Base-by-base conservation (phyloP, 2,888 invertebrate species). In the Poecilus cupreus region DNA sequence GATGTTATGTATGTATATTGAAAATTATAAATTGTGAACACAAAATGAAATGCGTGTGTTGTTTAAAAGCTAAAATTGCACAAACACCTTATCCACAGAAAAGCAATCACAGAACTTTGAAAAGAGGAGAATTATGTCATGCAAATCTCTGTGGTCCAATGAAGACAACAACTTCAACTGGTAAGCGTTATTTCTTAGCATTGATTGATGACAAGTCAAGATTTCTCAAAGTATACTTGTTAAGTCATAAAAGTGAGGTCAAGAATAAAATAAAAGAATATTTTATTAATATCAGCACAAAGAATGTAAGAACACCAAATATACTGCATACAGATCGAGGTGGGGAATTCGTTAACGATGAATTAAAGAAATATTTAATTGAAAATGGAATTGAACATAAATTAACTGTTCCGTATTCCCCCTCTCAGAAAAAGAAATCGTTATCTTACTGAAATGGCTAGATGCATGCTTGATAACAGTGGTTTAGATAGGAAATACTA, bases 181-280 rank as follows among this genome's bases (percentile, higher is more conserved):
- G 83, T 8, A 85, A 85, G 46, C 80, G 84, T 10, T 86, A 85
- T 76, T 32, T 87, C 0, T 6, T 87, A 2, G 86, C 85, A 0
- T 83, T 87, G 10, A 86, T 86, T 16, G 87, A 87, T 77, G 87
- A 87, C 82, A 86, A 81, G 68, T 85, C 85, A 3, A 78, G 84
- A 54, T 86, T 83, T 60, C 84, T 84, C 4, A 64, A 72, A 0
- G 76, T 86, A 49, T 84, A 83, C 68, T 51, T 86, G 0, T 11
- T 86, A 4, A 75, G 77, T 32, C 37, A 84, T 24, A 86, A 86
- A 79, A 83, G 81, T 3, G 84, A 86, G 64, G 83, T 70, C n/a
- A 26, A 80, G 57, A 16, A 83, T 54, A 13, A 57, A 26, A 72
- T 84, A 16, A 80, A 82, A 82, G 60, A 85, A 75, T 83, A 83